Percentiles rank a stretch among this genome's conserved stretches.
Conservation (phyloP, 2,888 invertebrate genomes). For the Heliconius ismenius region DNA sequence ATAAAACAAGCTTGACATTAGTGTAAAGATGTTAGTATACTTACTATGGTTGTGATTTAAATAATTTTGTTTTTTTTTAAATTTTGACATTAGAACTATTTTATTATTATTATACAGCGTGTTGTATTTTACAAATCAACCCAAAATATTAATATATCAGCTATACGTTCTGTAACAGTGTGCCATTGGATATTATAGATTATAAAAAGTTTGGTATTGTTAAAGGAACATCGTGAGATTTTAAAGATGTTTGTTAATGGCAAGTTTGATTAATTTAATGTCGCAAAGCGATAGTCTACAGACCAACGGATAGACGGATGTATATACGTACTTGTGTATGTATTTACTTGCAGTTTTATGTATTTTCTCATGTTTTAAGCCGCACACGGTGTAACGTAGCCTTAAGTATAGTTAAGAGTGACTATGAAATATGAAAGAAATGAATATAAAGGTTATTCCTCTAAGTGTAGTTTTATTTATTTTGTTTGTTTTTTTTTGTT, state of each 20-base stretch:
- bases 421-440: constrained; percentile 67
- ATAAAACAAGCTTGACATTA: neutral
- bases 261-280: constrained; percentile 22
- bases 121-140: constrained; percentile 16
- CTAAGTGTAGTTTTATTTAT: constrained; percentile 62
- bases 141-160: constrained; percentile 1
- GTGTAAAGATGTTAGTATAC: constrained; percentile 20
- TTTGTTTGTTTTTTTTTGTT: neutral
- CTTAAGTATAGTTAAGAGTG: constrained; percentile 71
- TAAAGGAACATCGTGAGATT: constrained; percentile 40
- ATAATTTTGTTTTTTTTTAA: neutral
- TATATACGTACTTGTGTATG: constrained; percentile 30
- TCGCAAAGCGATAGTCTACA: constrained; percentile 39
- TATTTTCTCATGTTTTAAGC: constrained; percentile 44
- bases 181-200: constrained; percentile 38
- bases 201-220: constrained; percentile 41
- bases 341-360: constrained; percentile 24
- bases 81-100: neutral
- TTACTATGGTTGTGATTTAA: constrained; percentile 31
- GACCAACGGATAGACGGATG: constrained; percentile 32
- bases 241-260: constrained; percentile 52
- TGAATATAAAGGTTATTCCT: constrained; percentile 81
- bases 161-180: constrained; percentile 16
- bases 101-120: constrained; percentile 2
- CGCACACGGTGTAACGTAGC: constrained; percentile 59